Conservation (phyloP, 2,113 vertebrate species). For the Caranx melampygus region DNA sequence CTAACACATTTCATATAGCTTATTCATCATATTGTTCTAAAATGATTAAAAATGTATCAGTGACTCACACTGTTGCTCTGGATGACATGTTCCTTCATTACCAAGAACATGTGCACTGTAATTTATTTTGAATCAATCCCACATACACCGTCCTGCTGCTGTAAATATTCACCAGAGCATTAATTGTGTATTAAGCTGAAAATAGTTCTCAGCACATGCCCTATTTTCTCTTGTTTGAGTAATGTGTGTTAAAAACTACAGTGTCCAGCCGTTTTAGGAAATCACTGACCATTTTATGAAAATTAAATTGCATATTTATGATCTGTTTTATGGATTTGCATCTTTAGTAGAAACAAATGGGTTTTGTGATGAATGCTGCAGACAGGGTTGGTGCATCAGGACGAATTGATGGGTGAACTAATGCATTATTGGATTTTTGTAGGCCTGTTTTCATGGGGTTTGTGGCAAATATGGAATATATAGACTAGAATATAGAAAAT, state of each 20-base stretch:
- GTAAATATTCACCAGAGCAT: background rate
- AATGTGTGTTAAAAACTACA: background rate
- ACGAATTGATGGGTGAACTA: background rate
- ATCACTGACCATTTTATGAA: background rate
- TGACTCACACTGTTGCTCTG: background rate
- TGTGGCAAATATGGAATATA: background rate
- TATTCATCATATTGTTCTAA: background rate
- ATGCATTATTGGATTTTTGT: background rate
- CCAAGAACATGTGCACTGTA: background rate
- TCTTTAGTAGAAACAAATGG: background rate
- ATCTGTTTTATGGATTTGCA: background rate
- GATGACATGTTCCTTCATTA: background rate
- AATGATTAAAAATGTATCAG: background rate
- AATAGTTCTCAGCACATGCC: background rate
- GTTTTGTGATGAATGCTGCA: background rate
- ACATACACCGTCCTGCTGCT: background rate
- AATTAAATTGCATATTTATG: background rate
- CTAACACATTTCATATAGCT: background rate
- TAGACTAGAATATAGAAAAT: background rate
- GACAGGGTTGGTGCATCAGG: background rate
- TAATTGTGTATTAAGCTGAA: background rate
- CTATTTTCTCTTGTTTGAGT: background rate
- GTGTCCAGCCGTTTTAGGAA: no score
- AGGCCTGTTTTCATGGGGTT: background rate
- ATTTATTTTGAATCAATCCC: background rate